These are phyloP conservation scores for Zygogramma bicolorata DNA, from an alignment of 2,888 invertebrate species.

Conservation along the genomic window DNA sequence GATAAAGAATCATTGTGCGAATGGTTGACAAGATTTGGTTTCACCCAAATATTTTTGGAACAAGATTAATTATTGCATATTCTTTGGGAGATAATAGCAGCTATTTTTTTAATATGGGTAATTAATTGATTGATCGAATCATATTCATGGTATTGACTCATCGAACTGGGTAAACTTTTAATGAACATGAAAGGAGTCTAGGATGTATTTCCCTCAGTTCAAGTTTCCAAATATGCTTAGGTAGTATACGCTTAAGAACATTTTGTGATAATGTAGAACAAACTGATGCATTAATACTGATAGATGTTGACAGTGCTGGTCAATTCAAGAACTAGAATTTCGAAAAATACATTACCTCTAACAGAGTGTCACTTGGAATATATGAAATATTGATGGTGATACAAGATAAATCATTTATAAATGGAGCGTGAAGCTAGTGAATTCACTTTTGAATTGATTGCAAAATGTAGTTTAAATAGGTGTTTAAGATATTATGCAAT, in stretches of 20 bases:
- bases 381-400: background rate
- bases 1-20: no score
- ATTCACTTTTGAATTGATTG: constrained; percentile 25
- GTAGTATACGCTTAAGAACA: background rate
- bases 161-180: no score
- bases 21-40: no score
- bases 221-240: background rate
- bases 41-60: no score
- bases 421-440: background rate
- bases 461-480: constrained; percentile 15
- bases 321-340: background rate
- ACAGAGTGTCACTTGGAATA: no score
- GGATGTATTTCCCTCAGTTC: no score
- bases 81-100: background rate
- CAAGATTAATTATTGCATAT: background rate
- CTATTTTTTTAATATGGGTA: no score
- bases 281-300: background rate
- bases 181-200: no score
- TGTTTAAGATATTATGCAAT: constrained; percentile 23
- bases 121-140: no score
- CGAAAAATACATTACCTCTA: no score
- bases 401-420: background rate
- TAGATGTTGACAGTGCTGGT: background rate
- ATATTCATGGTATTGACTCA: no score
- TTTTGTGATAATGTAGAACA: background rate